Percentiles rank a stretch among this genome's conserved stretches.
These are phyloP conservation scores for Metaphire vulgaris DNA, from an alignment of 1,140 invertebrate genomes.

Conservation along the genomic window DNA sequence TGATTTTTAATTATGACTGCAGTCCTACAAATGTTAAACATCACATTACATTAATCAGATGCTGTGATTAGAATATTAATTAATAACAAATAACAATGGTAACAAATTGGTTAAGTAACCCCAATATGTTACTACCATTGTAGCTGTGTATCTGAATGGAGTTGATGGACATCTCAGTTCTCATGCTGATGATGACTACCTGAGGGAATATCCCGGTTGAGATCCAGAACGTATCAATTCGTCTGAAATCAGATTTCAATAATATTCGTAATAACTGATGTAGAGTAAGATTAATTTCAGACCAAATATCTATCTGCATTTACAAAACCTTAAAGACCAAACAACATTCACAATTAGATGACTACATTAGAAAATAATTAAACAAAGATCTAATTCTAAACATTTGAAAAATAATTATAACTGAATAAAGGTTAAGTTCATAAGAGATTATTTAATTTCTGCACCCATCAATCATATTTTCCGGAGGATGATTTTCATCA, in stretches of 20 bases:
- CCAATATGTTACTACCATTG: not conserved
- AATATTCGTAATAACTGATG: not conserved
- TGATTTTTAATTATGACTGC: no score
- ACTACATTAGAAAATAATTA: not conserved
- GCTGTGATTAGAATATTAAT: no score
- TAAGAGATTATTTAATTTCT: not conserved
- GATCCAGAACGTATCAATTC: not conserved
- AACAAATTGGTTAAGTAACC: no score
- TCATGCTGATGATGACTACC: not conserved
- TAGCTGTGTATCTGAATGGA: not conserved
- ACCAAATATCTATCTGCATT: not conserved
- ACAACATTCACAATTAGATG: not conserved
- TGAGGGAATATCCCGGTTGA: conserved; percentile 1
- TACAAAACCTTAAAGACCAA: not conserved
- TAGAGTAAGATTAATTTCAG: not conserved
- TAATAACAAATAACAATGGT: no score
- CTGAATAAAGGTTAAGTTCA: not conserved
- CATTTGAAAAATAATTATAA: no score
- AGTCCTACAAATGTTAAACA: no score
- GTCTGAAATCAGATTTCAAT: not conserved
- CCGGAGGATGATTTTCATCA: conserved; percentile 9
- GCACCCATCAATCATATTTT: conserved; percentile 12
- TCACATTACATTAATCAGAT: no score
- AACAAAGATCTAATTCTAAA: not conserved
- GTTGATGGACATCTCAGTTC: not conserved